These are phyloP conservation scores for Apeira syringaria DNA, from an alignment of 2,888 invertebrate species.

Conservation along the genomic window DNA sequence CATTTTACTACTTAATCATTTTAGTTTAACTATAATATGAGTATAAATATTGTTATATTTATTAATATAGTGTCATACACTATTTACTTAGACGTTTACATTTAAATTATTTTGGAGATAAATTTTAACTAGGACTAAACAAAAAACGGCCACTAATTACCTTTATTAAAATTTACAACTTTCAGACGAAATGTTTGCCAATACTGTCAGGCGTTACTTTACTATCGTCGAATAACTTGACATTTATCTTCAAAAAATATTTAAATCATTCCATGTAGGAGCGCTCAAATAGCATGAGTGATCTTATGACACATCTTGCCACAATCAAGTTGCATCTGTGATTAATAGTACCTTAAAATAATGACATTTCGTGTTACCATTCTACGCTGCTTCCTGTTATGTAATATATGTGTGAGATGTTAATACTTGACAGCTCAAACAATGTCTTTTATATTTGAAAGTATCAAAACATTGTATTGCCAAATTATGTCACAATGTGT, in stretches of 20 bases:
- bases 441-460: slow-evolving; percentile 27
- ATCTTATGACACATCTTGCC: slow-evolving; percentile 54
- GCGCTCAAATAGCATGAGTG: neutral
- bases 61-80: slow-evolving; percentile 8
- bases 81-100: slow-evolving; percentile 17
- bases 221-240: slow-evolving; percentile 23
- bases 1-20: slow-evolving; percentile 34
- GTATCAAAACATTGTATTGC: slow-evolving; percentile 40
- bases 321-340: slow-evolving; percentile 64
- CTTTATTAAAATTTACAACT: slow-evolving; percentile 3
- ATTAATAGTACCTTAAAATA: slow-evolving; percentile 55
- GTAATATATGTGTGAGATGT: slow-evolving; percentile 27
- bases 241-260: slow-evolving; percentile 48
- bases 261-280: slow-evolving; percentile 13
- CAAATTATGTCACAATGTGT: neutral
- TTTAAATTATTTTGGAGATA: slow-evolving; percentile 50
- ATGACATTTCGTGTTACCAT: slow-evolving; percentile 44
- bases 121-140: slow-evolving; percentile 36
- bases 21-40: slow-evolving; percentile 28
- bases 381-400: slow-evolving; percentile 25
- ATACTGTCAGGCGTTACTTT: no score
- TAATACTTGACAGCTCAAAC: slow-evolving; percentile 14
- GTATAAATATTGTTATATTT: slow-evolving; percentile 20
- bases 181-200: neutral
- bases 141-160: slow-evolving; percentile 5